phyloP scores from a whole-genome alignment of 2,888 invertebrate genomes.

The Griposia aprilina region DNA sequence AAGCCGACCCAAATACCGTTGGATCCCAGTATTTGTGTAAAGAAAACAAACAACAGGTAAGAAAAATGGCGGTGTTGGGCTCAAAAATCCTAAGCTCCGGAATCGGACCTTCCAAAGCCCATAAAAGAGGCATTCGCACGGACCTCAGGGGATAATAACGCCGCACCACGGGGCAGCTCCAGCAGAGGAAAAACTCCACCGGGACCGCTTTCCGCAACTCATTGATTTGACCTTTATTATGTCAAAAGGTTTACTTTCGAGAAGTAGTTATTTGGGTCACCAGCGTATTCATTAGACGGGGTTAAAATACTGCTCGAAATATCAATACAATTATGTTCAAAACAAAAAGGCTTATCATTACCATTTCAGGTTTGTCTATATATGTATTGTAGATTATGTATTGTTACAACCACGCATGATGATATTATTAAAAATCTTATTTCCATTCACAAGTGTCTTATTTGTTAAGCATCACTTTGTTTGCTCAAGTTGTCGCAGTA shows the following conservation, averaged over 20 bases:
- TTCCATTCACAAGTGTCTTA: background rate
- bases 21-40: conserved; percentile 39
- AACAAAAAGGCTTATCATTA: background rate
- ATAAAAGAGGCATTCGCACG: conserved; percentile 53
- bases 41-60: conserved; percentile 59
- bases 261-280: background rate
- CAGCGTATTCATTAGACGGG: background rate
- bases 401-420: background rate
- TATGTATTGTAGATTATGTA: background rate
- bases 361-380: background rate
- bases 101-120: conserved; percentile 52
- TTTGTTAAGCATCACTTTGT: background rate
- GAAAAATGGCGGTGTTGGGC: conserved; percentile 29
- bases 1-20: conserved; percentile 18
- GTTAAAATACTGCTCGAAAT: background rate
- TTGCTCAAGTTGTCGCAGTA: background rate
- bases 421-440: background rate
- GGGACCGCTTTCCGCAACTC: background rate
- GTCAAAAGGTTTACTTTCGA: background rate
- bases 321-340: background rate
- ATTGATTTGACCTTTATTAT: background rate
- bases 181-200: conserved; percentile 22
- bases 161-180: background rate
- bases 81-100: conserved; percentile 37
- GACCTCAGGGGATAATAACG: conserved; percentile 29